These are phyloP conservation scores for Phymorhynchus buccinoides DNA, from an alignment of 1,140 invertebrate genomes.

Conservation along the genomic window DNA sequence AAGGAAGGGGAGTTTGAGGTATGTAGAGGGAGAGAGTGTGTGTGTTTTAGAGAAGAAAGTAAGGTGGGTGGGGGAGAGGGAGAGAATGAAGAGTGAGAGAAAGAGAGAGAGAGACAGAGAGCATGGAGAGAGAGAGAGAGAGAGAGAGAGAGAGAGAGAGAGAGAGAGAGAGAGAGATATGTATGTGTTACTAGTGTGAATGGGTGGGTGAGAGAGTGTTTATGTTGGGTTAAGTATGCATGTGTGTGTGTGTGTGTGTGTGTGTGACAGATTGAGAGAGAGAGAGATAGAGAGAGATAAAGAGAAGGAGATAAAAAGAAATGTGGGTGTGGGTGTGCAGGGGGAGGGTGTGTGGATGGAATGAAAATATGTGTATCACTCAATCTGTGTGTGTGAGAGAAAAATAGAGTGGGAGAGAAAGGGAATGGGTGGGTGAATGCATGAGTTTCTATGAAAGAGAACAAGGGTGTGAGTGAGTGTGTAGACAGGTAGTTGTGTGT, in stretches of 20 bases:
- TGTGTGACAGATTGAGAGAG: neutral
- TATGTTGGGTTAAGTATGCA: neutral
- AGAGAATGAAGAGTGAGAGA: no score
- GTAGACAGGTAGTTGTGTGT: no score
- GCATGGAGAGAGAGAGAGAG: no score
- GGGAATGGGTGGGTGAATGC: neutral
- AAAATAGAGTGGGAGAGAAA: no score
- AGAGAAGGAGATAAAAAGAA: neutral
- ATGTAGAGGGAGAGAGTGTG: no score
- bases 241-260: neutral
- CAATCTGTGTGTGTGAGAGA: neutral
- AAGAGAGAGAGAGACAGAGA: no score
- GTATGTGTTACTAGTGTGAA: neutral
- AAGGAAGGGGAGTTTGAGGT: no score
- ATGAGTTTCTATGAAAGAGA: neutral
- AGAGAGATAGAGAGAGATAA: neutral
- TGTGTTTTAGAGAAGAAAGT: no score
- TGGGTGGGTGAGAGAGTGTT: neutral
- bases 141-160: no score
- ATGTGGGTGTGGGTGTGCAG: neutral
- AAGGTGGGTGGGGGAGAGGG: no score
- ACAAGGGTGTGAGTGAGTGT: neutral
- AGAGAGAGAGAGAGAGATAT: neutral
- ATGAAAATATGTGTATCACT: neutral
- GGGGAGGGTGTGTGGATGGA: neutral